phyloP scores from a whole-genome alignment of 2,888 invertebrate species.

The Nomada fucata region DNA sequence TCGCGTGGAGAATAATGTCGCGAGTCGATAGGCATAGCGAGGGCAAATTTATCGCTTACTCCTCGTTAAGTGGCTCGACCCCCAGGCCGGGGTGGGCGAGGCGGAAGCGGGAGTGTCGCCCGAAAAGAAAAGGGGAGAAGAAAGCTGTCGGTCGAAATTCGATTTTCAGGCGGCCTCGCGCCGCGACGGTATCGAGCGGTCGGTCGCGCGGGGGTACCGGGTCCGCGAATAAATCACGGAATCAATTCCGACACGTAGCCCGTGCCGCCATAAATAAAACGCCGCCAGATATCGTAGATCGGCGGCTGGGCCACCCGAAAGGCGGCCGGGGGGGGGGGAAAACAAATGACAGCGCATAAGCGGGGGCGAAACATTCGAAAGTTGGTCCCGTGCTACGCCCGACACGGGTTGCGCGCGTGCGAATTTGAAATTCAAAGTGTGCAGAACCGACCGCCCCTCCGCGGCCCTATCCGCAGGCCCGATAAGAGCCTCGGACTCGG shows the following conservation, averaged over 20 bases:
- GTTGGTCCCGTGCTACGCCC: constrained; percentile 68
- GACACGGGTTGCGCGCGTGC: constrained; percentile 61
- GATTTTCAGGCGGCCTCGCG: constrained; percentile 23
- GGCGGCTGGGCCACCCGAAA: constrained; percentile 41
- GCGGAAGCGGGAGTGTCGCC: neutral
- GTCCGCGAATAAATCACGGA: constrained; percentile 75
- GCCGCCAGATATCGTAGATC: constrained; percentile 66
- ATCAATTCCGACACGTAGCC: constrained; percentile 71
- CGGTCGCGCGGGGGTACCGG: constrained; percentile 31
- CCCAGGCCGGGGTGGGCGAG: neutral
- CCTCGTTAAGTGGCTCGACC: constrained; percentile 13
- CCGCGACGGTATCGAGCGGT: constrained; percentile 35
- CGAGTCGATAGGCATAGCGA: neutral
- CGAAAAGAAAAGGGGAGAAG: constrained; percentile 1
- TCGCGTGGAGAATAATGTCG: constrained; percentile 4
- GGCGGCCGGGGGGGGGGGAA: neutral
- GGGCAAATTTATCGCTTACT: constrained; percentile 15
- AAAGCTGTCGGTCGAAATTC: constrained; percentile 38
- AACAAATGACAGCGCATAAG: constrained; percentile 76
- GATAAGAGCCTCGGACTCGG: constrained; percentile 74
- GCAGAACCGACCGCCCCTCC: neutral
- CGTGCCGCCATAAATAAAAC: constrained; percentile 76
- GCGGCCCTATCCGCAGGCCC: neutral
- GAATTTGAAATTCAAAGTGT: constrained; percentile 82
- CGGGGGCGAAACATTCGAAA: constrained; percentile 74